phyloP scores from a whole-genome alignment of 2,888 invertebrate genomes.

The Eubasilissa splendida region DNA sequence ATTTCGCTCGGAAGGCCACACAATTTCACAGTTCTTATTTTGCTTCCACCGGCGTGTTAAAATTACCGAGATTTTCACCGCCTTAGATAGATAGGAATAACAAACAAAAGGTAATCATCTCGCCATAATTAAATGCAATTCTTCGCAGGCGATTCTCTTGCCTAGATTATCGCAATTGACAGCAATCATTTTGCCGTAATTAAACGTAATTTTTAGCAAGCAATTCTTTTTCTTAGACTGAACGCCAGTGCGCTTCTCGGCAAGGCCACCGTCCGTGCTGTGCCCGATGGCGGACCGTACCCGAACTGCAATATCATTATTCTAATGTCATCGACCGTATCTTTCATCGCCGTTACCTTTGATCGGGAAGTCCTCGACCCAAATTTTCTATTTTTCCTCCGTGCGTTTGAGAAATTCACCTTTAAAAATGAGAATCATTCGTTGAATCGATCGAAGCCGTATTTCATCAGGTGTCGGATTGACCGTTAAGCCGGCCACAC shows the following conservation, averaged over 20 bases:
- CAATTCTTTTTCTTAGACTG: not conserved
- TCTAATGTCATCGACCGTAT: constrained; percentile 38
- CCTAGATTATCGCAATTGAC: not conserved
- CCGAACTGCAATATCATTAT: constrained; percentile 30
- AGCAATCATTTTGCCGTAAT: not conserved
- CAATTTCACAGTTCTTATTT: too few species aligned
- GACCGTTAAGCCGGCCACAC: too few species aligned
- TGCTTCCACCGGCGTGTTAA: too few species aligned
- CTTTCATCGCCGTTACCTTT: constrained; percentile 3
- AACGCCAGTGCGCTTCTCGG: not conserved
- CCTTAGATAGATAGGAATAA: too few species aligned
- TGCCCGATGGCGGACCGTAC: constrained; percentile 11
- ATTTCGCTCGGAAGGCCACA: too few species aligned
- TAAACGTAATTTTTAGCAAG: constrained; percentile 6
- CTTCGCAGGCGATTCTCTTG: constrained; percentile 1
- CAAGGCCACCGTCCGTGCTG: constrained; percentile 21
- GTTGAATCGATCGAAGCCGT: too few species aligned
- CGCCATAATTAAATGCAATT: constrained; percentile 11
- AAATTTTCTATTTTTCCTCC: not conserved
- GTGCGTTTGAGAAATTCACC: too few species aligned
- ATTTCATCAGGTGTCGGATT: too few species aligned
- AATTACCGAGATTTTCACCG: too few species aligned
- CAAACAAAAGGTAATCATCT: too few species aligned
- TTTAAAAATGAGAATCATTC: too few species aligned
- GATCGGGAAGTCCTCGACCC: constrained; percentile 28